Evolutionary conservation across 1,140 invertebrate genomes (phyloP).

Genomic region (Eueides isabella): DNA sequence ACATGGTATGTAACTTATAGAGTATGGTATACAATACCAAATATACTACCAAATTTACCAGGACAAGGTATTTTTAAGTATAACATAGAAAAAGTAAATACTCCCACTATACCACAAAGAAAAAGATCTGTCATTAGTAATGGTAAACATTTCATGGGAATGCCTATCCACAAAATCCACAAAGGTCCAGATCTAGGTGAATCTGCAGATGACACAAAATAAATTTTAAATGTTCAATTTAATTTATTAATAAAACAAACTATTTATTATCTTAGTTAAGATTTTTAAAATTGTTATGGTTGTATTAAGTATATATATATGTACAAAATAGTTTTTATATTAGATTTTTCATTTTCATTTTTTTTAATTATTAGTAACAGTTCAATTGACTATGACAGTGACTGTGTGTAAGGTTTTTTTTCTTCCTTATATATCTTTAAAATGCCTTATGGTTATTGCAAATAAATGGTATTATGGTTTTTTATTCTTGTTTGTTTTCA

Average conservation of each 20-base stretch:
- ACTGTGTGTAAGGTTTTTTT: not conserved
- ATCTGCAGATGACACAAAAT: slow-evolving; percentile 59
- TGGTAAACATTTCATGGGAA: slow-evolving; percentile 89
- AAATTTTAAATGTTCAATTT: slow-evolving; percentile 32
- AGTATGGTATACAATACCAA: slow-evolving; percentile 88
- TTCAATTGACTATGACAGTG: not conserved
- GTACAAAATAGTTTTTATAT: not conserved
- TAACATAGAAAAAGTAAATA: slow-evolving; percentile 82
- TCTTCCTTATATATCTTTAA: not conserved
- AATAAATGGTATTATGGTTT: slow-evolving; percentile 10
- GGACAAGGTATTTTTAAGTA: slow-evolving; percentile 92
- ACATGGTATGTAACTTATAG: slow-evolving; percentile 97
- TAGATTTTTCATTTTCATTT: not conserved
- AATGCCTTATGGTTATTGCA: not conserved
- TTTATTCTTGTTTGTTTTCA: not conserved
- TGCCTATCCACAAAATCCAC: slow-evolving; percentile 87
- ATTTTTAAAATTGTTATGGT: slow-evolving; percentile 9
- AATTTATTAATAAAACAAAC: not conserved
- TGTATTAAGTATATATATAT: not conserved
- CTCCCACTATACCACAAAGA: slow-evolving; percentile 52
- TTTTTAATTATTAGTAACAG: not conserved
- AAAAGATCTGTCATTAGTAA: slow-evolving; percentile 71
- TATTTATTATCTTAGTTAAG: slow-evolving; percentile 1
- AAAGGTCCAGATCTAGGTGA: slow-evolving; percentile 59
- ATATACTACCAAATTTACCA: slow-evolving; percentile 86